These are phyloP conservation scores for Scaptodrosophila latifasciaeformis DNA, from an alignment of 2,888 invertebrate species.

Conservation along the genomic window DNA sequence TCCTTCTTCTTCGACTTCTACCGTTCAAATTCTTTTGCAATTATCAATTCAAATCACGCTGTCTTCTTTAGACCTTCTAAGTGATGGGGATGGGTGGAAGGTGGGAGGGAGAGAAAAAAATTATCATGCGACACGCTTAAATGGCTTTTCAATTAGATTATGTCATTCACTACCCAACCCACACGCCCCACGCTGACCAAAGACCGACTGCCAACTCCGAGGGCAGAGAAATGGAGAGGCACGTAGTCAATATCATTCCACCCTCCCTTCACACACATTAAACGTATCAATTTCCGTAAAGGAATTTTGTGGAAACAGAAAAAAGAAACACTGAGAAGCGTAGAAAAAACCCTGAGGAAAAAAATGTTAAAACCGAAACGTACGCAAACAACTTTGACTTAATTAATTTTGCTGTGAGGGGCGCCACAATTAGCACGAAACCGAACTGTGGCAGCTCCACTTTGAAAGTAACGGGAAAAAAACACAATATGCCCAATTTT, in stretches of 20 bases:
- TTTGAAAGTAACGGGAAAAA: background rate
- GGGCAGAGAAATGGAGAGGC: constrained; percentile 38
- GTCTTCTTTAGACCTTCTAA: background rate
- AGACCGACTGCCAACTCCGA: no score
- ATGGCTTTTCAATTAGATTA: constrained; percentile 69
- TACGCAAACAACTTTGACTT: constrained; percentile 54
- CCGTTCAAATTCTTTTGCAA: constrained; percentile 57
- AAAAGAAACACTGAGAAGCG: background rate
- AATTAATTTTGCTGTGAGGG: constrained; percentile 67
- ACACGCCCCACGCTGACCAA: background rate
- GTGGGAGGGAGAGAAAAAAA: constrained; percentile 37
- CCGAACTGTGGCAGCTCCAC: constrained; percentile 31
- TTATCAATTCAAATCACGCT: constrained; percentile 67
- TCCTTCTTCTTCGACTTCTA: constrained; percentile 1
- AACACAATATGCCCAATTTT: constrained; percentile 10
- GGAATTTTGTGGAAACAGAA: constrained; percentile 41
- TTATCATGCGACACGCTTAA: constrained; percentile 67
- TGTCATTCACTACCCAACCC: constrained; percentile 56
- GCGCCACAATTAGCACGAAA: constrained; percentile 67
- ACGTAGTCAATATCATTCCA: constrained; percentile 6
- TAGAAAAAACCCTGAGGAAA: constrained; percentile 15
- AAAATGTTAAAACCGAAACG: constrained; percentile 50
- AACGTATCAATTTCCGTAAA: constrained; percentile 65
- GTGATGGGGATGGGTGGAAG: background rate
- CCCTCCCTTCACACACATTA: constrained; percentile 9